Conservation (phyloP, 2,113 vertebrate genomes). For the Acrocephalus kingi region DNA sequence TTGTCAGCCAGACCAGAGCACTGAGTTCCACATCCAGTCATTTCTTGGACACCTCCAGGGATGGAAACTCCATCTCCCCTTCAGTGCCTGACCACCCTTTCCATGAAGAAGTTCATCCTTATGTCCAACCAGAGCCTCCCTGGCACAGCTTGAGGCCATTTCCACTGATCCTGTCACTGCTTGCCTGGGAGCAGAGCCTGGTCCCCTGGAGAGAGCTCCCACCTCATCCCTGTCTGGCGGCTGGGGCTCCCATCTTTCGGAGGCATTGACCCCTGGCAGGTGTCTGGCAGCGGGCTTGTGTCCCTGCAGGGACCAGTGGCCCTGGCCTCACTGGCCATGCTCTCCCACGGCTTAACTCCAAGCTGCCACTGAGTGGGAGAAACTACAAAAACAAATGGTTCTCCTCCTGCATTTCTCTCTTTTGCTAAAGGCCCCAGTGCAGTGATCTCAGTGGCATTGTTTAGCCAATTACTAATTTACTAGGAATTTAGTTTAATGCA, state of each 20-base stretch:
- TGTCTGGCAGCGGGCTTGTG: fast-evolving
- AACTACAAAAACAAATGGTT: neutral
- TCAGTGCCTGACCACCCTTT: neutral
- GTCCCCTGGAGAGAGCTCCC: neutral
- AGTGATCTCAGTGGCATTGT: constrained; percentile 29
- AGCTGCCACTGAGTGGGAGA: neutral
- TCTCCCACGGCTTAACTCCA: fast-evolving
- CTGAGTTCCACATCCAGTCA: fast-evolving
- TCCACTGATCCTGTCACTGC: neutral
- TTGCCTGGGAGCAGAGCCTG: neutral
- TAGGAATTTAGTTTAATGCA: constrained; percentile 67
- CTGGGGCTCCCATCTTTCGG: fast-evolving
- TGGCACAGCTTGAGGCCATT: neutral
- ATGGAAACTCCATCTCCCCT: neutral
- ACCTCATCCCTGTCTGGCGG: fast-evolving
- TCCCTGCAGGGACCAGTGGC: neutral
- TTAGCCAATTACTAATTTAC: constrained; percentile 72
- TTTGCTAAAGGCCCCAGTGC: neutral
- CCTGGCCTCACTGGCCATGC: fast-evolving
- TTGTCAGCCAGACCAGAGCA: too few relatives aligned
- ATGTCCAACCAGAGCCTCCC: neutral
- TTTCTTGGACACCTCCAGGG: neutral
- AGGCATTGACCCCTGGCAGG: neutral
- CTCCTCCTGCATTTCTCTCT: neutral
- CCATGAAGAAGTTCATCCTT: neutral